These are phyloP conservation scores for Polydrusus tereticollis DNA, from an alignment of 2,888 invertebrate species.

Conservation along the genomic window DNA sequence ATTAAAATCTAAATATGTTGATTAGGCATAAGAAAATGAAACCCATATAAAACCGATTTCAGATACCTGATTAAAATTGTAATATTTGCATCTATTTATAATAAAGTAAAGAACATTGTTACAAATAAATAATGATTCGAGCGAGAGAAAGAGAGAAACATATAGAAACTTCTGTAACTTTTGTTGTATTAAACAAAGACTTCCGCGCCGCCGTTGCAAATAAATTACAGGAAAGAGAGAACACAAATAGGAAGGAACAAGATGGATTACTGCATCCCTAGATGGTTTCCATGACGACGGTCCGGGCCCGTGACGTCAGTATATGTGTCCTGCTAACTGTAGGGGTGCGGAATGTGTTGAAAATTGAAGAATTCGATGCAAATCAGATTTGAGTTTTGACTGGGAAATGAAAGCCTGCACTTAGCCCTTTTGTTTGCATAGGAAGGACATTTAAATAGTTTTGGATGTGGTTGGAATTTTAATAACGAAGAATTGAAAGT, in stretches of 20 bases:
- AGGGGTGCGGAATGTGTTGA: slow-evolving; percentile 52
- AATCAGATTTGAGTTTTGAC: slow-evolving; percentile 44
- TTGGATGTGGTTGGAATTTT: neutral
- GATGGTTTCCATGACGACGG: slow-evolving; percentile 65
- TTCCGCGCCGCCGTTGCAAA: slow-evolving; percentile 51
- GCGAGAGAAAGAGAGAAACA: slow-evolving; percentile 55
- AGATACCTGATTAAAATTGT: slow-evolving; percentile 59
- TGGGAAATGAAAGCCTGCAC: slow-evolving; percentile 31
- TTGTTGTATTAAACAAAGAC: slow-evolving; percentile 54
- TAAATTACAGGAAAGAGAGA: slow-evolving; percentile 62
- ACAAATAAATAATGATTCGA: slow-evolving; percentile 64
- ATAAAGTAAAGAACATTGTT: slow-evolving; percentile 54
- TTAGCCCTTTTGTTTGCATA: slow-evolving; percentile 18
- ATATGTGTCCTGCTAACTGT: slow-evolving; percentile 59
- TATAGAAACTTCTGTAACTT: slow-evolving; percentile 37
- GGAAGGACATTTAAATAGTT: slow-evolving; percentile 12
- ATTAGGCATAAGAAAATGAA: neutral
- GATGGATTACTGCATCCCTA: slow-evolving; percentile 65
- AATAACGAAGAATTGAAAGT: too few species aligned
- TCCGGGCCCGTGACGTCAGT: slow-evolving; percentile 63
- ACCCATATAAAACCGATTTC: slow-evolving; percentile 5
- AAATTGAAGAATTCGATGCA: slow-evolving; percentile 48
- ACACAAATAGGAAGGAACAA: slow-evolving; percentile 60
- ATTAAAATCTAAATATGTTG: too few species aligned
- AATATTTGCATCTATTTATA: slow-evolving; percentile 59